Percentiles rank a stretch among this genome's conserved stretches.
Conservation (phyloP, 2,113 vertebrate genomes). For the Donacobius atricapilla region DNA sequence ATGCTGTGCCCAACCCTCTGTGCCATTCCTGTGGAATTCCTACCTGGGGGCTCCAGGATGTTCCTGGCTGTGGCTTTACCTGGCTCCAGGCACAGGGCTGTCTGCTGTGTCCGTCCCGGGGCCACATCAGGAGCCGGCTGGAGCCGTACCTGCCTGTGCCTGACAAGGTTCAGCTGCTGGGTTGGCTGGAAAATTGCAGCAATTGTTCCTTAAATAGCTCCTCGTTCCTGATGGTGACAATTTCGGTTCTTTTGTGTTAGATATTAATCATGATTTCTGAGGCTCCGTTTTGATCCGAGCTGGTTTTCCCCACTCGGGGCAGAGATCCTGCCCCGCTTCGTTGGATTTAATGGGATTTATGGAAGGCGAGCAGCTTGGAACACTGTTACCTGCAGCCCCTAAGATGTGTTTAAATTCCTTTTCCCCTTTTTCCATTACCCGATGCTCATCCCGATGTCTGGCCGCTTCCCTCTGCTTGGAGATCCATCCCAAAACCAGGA, state of each 20-base stretch:
- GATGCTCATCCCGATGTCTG: accelerated
- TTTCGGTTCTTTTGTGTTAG: constrained; percentile 18
- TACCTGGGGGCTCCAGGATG: not conserved
- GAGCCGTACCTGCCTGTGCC: not conserved
- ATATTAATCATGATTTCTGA: not conserved
- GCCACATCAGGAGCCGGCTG: not conserved
- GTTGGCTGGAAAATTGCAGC: constrained; percentile 23
- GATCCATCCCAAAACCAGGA: accelerated
- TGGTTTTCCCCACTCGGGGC: not conserved
- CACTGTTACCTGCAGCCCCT: not conserved
- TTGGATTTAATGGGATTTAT: not conserved
- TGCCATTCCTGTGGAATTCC: not conserved
- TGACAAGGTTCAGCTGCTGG: not conserved
- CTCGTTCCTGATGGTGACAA: not conserved
- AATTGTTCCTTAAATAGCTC: constrained; percentile 52
- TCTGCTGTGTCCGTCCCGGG: not conserved
- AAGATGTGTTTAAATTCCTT: not conserved
- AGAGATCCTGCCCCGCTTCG: not conserved
- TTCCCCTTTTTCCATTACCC: accelerated
- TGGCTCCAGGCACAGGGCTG: not conserved
- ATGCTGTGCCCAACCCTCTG: not conserved
- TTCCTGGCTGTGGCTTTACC: accelerated
- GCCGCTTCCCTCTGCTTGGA: accelerated
- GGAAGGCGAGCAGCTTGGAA: not conserved
- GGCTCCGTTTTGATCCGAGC: not conserved